These are phyloP conservation scores for Aegithalos caudatus DNA, from an alignment of 2,113 vertebrate genomes.

Conservation along the genomic window DNA sequence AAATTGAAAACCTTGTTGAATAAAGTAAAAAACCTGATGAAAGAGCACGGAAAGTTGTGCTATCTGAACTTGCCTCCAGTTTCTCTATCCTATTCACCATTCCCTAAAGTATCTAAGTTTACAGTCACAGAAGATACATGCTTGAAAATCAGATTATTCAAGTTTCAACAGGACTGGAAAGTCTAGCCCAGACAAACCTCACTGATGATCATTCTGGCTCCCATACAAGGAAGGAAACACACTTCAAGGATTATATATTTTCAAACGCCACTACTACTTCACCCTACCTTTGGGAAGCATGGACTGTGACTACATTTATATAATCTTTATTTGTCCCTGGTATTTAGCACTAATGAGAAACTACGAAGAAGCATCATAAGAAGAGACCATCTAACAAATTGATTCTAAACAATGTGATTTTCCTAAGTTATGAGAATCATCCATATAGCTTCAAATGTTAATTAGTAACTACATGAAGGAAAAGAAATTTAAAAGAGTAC, in stretches of 20 bases:
- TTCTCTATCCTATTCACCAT: neutral
- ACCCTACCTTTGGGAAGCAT: neutral
- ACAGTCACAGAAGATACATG: neutral
- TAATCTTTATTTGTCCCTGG: neutral
- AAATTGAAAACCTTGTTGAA: neutral
- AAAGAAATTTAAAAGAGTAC: neutral
- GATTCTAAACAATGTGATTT: neutral
- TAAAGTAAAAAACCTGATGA: neutral
- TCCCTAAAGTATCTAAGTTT: neutral
- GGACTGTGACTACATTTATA: neutral
- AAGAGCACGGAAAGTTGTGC: neutral
- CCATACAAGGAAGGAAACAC: neutral
- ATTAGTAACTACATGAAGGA: neutral
- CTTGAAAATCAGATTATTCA: neutral
- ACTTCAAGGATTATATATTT: neutral
- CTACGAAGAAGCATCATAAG: neutral
- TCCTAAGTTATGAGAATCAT: neutral
- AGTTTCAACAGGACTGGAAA: slow-evolving; percentile 21
- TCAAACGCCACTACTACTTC: neutral
- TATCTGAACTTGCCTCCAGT: neutral
- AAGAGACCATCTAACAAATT: neutral
- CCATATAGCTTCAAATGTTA: neutral
- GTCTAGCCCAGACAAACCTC: neutral
- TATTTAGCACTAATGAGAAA: neutral
- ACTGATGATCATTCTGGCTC: neutral